Conservation (phyloP, 2,113 vertebrate species). For the Mixornis gularis region DNA sequence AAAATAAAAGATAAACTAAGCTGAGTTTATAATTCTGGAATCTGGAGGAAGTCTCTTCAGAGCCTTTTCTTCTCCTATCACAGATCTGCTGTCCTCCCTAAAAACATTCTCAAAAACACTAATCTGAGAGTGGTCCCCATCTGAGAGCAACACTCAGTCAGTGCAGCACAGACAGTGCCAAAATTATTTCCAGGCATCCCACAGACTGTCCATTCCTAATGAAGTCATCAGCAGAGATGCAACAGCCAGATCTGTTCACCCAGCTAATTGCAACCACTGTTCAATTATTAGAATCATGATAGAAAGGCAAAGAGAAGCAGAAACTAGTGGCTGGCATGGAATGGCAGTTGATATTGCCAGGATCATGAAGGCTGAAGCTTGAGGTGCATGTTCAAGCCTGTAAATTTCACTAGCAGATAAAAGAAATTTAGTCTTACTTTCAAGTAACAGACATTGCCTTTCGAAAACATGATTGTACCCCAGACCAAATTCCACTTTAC, state of each 20-base stretch:
- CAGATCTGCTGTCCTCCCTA: neutral
- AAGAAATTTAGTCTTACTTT: neutral
- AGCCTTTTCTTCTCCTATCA: neutral
- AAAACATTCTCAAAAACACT: neutral
- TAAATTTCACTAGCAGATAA: neutral
- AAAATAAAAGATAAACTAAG: conserved; percentile 22
- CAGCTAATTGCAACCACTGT: neutral
- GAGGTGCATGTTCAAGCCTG: neutral
- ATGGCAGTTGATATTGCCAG: neutral
- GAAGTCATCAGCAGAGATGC: neutral
- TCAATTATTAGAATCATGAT: neutral
- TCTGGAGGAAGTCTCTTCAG: neutral
- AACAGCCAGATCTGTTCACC: neutral
- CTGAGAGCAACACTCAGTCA: neutral
- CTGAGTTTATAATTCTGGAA: neutral
- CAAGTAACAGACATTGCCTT: neutral
- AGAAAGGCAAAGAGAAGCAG: neutral
- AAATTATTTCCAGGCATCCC: neutral
- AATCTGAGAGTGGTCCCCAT: neutral
- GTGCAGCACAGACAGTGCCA: neutral
- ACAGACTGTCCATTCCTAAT: neutral
- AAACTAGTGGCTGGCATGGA: neutral
- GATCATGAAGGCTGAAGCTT: neutral
- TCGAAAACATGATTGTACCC: neutral
- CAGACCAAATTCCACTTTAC: neutral